Evolutionary conservation across 2,797 vertebrate species (phyloP).

Genomic region (Atherinosoma microstoma): DNA sequence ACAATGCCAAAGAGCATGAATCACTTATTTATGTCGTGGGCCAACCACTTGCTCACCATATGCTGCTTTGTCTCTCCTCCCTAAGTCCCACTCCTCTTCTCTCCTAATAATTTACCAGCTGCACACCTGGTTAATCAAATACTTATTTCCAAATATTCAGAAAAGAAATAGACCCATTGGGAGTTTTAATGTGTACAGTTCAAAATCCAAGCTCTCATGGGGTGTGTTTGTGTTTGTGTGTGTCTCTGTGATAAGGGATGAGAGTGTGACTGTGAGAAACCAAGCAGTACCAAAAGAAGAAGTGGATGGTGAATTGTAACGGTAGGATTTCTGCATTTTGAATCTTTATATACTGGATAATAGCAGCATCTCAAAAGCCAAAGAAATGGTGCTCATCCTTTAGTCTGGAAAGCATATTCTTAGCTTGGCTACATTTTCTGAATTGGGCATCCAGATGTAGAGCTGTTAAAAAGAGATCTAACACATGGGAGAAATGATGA

Average conservation of each 20-base stretch:
- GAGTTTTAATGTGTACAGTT: constrained; percentile 39
- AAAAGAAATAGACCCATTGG: constrained; percentile 35
- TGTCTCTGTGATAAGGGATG: constrained; percentile 53
- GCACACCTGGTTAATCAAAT: constrained; percentile 55
- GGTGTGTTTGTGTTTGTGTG: constrained; percentile 45
- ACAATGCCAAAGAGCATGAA: constrained; percentile 53
- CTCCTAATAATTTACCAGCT: constrained; percentile 49
- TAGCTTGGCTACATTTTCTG: constrained; percentile 37
- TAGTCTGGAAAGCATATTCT: constrained; percentile 56
- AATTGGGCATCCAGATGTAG: constrained; percentile 44
- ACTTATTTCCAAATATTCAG: constrained; percentile 45
- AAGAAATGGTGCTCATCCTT: constrained; percentile 50
- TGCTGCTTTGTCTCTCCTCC: constrained; percentile 54
- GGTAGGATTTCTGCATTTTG: constrained; percentile 22
- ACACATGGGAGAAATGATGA: constrained; percentile 38
- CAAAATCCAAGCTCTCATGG: constrained; percentile 41
- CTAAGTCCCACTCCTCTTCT: constrained; percentile 35
- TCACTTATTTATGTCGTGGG: constrained; percentile 47
- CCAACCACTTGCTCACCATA: constrained; percentile 48
- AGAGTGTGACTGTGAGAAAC: constrained; percentile 52
- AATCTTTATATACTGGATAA: constrained; percentile 57
- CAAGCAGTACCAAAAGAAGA: constrained; percentile 49
- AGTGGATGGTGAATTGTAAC: constrained; percentile 35
- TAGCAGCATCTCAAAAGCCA: constrained; percentile 16
- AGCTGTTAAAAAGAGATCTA: constrained; percentile 55